These are phyloP conservation scores for Megaceryle torquata DNA, from an alignment of 2,113 vertebrate species.

Conservation along the genomic window DNA sequence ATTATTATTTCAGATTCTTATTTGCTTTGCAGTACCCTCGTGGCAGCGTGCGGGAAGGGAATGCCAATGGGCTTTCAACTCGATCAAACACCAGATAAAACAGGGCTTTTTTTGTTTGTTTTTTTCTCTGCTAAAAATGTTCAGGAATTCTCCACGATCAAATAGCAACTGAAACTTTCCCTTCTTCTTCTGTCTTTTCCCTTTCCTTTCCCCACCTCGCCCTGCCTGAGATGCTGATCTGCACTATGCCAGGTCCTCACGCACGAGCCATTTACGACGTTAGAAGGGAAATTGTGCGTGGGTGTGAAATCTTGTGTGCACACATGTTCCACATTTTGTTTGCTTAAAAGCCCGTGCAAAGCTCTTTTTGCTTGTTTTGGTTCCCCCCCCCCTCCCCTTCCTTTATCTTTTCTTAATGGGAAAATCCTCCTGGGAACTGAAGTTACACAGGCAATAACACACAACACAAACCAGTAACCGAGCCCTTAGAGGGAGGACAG, in stretches of 20 bases:
- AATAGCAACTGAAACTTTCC: background rate
- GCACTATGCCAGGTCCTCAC: background rate
- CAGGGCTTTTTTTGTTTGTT: background rate
- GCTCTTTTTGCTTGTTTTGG: background rate
- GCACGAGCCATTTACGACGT: conserved; percentile 22
- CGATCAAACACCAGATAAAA: background rate
- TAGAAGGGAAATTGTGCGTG: conserved; percentile 51
- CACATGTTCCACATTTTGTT: conserved; percentile 62
- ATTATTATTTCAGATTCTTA: background rate
- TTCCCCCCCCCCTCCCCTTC: background rate
- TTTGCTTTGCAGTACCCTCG: background rate
- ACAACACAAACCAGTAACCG: background rate
- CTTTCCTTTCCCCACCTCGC: background rate
- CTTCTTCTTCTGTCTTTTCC: background rate
- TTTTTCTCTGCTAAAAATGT: background rate
- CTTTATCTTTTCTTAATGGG: background rate
- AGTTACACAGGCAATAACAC: conserved; percentile 18
- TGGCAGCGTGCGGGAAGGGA: background rate
- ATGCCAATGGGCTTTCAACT: background rate
- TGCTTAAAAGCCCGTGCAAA: conserved; percentile 62
- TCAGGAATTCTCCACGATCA: background rate
- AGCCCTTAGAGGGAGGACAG: background rate
- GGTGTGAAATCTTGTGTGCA: conserved; percentile 58
- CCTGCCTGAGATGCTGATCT: background rate
- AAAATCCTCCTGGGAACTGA: conserved; percentile 14